Evolutionary conservation across 1,140 invertebrate species (phyloP), one percentile per base, ranked within the genome.

Genomic region (Drosophila guanche): DNA sequence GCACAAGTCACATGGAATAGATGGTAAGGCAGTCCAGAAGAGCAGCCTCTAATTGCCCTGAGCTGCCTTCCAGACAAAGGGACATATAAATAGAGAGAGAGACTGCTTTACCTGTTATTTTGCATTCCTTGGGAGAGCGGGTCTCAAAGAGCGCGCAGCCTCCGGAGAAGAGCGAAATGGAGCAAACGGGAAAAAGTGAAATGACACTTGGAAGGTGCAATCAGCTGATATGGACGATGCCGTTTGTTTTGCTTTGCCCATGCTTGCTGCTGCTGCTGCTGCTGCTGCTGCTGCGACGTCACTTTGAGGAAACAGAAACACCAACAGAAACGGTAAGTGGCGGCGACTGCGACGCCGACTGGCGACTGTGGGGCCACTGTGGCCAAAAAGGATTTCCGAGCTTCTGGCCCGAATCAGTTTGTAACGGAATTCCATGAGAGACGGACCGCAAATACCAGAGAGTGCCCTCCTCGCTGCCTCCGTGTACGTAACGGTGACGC

Each of bases 351-450:
- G 67, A 20, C 67, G 57, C 22, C n/a, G 43, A 5, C 61, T 16
- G 62, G 5, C 22, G 52, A 6, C 33, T 33, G 46, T 45, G 41
- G 16, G 25, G 59, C 59, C 47, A 46, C 40, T 33, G 41, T 55
- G 71, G 62, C 70, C 71, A 73, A 74, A 74, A 74, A 74, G 71
- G 71, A 74, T 74, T 74, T 74, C 70, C 70, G 60, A 74, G 70
- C 71, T 74, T 45, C 70, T 74, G 70, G 71, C 71, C 60, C 74
- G 60, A 62, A 50, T 74, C 70, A 74, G 71, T 74, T 74, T 74
- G 60, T 74, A 74, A 74, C 71, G 71, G 71, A 74, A 74, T 74
- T 74, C 60, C 70, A 74, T 65, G 46, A 62, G 52, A 72, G 53
- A 40, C 71, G 70, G 71, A 74, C 68, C 66, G 67, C 66, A 55